These are phyloP conservation scores for Archocentrus centrarchus DNA, from an alignment of 2,113 vertebrate species.

Conservation along the genomic window DNA sequence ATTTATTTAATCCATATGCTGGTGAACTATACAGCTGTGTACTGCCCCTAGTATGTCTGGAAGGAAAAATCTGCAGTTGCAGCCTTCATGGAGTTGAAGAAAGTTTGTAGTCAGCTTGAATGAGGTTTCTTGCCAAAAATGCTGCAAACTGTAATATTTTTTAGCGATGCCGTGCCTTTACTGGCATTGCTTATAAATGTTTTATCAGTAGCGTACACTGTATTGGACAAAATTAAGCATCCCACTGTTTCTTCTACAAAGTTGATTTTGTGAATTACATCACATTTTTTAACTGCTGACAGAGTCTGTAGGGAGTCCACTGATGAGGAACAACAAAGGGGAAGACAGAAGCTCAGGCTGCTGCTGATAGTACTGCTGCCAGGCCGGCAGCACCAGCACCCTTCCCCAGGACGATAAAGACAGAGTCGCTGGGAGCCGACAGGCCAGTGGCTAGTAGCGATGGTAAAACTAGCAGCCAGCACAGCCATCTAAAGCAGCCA, in stretches of 20 bases:
- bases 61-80: constrained; percentile 58
- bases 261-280: constrained; percentile 23
- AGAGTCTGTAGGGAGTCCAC: constrained; percentile 12
- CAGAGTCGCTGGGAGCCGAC: constrained; percentile 49
- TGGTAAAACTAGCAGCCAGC: constrained; percentile 37
- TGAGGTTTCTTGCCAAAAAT: constrained; percentile 39
- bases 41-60: constrained; percentile 63
- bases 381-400: constrained; percentile 26
- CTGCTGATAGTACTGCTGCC: constrained; percentile 48
- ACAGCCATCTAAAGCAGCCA: constrained; percentile 37
- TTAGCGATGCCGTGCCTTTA: neutral
- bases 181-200: constrained; percentile 14
- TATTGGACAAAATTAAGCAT: neutral
- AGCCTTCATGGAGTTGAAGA: constrained; percentile 47
- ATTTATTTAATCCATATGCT: constrained; percentile 82
- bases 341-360: constrained; percentile 18
- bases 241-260: neutral
- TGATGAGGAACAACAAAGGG: constrained; percentile 21
- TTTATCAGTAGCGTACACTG: neutral
- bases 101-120: constrained; percentile 59
- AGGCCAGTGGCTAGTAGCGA: constrained; percentile 42
- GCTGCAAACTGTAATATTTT: neutral
- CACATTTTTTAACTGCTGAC: constrained; percentile 39
- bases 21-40: constrained; percentile 71
- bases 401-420: constrained; percentile 41